Percentiles rank a stretch among this genome's conserved stretches.
Evolutionary conservation across 2,113 vertebrate species (phyloP).

Genomic region (Jaculus jaculus): DNA sequence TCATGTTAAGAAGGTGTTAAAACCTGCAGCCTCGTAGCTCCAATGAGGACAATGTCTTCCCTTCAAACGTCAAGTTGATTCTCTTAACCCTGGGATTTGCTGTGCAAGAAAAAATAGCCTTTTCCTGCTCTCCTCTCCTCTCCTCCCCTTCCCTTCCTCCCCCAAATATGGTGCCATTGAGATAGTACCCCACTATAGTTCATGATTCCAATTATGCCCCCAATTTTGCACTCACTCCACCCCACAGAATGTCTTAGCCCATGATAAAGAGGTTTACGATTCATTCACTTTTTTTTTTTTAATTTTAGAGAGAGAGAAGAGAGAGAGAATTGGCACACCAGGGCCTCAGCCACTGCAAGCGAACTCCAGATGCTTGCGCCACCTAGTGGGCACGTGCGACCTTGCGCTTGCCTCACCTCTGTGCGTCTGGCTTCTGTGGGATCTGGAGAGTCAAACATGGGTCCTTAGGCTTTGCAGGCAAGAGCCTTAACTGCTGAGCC

Average conservation of each 20-base stretch:
- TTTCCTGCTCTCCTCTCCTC: too few species aligned
- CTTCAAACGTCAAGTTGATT: neutral
- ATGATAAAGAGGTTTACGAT: neutral
- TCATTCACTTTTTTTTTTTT: neutral
- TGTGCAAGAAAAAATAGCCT: neutral
- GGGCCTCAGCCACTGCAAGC: too few species aligned
- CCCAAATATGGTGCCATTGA: neutral
- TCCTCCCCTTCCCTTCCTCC: neutral
- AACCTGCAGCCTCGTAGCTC: neutral
- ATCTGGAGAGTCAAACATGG: too few species aligned
- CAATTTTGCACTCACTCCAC: neutral
- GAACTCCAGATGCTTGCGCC: too few species aligned
- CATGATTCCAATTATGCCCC: neutral
- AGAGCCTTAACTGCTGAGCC: too few species aligned
- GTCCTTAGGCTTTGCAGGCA: too few species aligned
- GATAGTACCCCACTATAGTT: neutral
- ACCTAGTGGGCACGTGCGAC: too few species aligned
- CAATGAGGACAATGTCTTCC: neutral
- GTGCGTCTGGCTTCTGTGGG: too few species aligned
- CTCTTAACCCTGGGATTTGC: neutral
- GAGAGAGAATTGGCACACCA: too few species aligned
- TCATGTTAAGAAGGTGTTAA: constrained; percentile 30
- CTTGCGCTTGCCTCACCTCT: too few species aligned
- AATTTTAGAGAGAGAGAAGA: too few species aligned
- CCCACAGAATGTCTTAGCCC: neutral